Base-by-base conservation (phyloP, 64 coral and sea anemone genomes). In the Porites lutea region DNA sequence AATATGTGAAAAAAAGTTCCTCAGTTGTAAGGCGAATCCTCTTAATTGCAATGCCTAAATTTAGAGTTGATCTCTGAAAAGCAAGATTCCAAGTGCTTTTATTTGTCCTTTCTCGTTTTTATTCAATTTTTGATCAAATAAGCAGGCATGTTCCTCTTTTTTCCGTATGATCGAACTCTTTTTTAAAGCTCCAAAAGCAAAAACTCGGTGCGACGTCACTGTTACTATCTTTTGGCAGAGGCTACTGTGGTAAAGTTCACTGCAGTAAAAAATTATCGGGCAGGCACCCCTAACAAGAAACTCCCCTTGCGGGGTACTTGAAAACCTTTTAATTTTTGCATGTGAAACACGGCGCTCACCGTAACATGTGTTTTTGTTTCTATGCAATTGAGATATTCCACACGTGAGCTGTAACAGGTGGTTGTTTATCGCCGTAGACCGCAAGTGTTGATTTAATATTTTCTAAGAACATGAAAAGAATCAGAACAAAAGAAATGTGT, bases 291-390 rank as follows among this genome's bases (percentile, higher is more conserved):
- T 71, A 23, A 12, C 27, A 71, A 21, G 68, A 9, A 81, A 46
- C 62, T 63, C 22, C 13, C 12, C 5, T 11, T 6, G 20, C 13
- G 18, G 2, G 46, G 43, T 74, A 19, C 45, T 50, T 47, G 46
- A 51, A 67, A 83, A 68, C 6, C 61, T 5, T 67, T 51, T 6
- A 3, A 5, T 45, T 12, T 5, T 67, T 67, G 66, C 48, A 66
- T 8, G 45, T 10, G 10, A 50, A 81, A 3, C 13, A 54, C 22
- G n/a, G 46, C 73, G 54, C 78, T 81, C 18, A 51, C 15, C 51
- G 81, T 47, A 83, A 83, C 81, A 83, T 83, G 81, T 83, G 81
- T 83, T 83, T 68, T 83, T 68, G 16, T 67, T 49, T 48, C 73
- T 12, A 18, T 76, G 46, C 15, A 65, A 59, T 66, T 68, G 18